These are phyloP conservation scores for Pangasius larnaudii DNA, from an alignment of 2,797 vertebrate genomes.

Conservation along the genomic window DNA sequence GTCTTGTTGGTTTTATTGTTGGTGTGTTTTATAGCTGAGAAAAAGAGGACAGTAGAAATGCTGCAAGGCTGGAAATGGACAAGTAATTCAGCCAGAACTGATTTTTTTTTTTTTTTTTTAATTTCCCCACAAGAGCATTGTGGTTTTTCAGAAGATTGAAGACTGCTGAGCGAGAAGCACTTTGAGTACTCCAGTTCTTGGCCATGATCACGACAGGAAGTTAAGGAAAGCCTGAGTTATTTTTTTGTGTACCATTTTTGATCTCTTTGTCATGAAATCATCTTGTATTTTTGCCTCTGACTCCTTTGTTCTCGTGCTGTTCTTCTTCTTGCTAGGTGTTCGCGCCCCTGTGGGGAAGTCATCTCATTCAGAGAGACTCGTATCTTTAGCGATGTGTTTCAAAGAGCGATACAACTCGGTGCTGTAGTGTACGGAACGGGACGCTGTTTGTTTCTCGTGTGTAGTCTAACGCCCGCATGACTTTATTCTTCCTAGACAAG, in stretches of 20 bases:
- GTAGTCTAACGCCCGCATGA: neutral
- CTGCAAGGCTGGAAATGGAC: slow-evolving; percentile 35
- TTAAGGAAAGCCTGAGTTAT: neutral
- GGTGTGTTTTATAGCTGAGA: slow-evolving; percentile 9
- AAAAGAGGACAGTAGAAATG: neutral
- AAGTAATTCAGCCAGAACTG: neutral
- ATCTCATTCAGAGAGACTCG: neutral
- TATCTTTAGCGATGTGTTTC: neutral
- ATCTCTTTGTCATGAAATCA: neutral
- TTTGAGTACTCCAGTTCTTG: neutral
- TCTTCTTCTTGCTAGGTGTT: neutral
- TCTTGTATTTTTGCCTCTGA: neutral
- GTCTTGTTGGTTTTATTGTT: slow-evolving; percentile 13
- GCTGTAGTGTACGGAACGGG: no score
- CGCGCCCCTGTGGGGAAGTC: neutral
- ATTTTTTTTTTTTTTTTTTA: neutral
- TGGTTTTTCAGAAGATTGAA: slow-evolving; percentile 1
- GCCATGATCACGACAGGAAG: neutral
- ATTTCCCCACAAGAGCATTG: neutral
- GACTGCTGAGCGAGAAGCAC: neutral
- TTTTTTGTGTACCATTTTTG: neutral
- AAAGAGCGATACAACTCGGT: neutral
- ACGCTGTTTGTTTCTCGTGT: neutral
- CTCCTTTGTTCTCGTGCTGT: neutral
- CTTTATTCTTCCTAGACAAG: neutral